Evolutionary conservation across 2,113 vertebrate genomes (phyloP), one percentile per base, ranked within the genome.

Genomic region (Tapirus terrestris): DNA sequence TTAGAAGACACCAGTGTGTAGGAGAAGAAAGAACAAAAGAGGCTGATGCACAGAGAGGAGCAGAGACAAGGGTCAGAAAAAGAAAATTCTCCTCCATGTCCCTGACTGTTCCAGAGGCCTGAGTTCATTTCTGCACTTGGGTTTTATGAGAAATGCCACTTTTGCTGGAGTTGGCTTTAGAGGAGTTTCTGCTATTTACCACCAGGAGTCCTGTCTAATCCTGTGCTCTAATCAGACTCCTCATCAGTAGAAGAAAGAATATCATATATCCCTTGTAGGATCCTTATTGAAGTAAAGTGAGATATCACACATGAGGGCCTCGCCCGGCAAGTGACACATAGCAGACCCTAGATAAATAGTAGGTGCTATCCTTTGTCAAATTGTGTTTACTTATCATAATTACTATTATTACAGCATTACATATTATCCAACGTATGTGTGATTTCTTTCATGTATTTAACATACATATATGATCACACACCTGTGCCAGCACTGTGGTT

Each of bases 261-360:
- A 73, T n/a, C 61, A 83, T 25, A 56, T 33, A 36, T 25, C n/a
- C 29, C 23, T 91, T 82, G 31, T 39, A 77, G 25, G 27, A 90
- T 70, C 36, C 43, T 92, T 60, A 65, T 14, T 80, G 25, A 97
- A 86, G 89, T 58, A 56, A 53, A 89, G 14, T 73, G 48, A 95
- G 25, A 36, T 72, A 53, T 8, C 27, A 83, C 20, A 77, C 18
- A 31, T 36, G 23, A n/a, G 12, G 39, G 21, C 12, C 36, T 83
- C 13, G 20, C 10, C 27, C 16, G 27, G 14, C 43, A 51, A 77
- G 23, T n/a, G 31, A 23, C 25, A 75, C 16, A 73, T 23, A 84
- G 23, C 6, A 81, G 81, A n/a, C 2, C 21, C 92, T 77, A 61
- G 77, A 94, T 68, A 65, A 85, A 87, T 85, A 81, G 36, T 53